Conservation (phyloP, 2,113 vertebrate species). For the Bufo gargarizans region DNA sequence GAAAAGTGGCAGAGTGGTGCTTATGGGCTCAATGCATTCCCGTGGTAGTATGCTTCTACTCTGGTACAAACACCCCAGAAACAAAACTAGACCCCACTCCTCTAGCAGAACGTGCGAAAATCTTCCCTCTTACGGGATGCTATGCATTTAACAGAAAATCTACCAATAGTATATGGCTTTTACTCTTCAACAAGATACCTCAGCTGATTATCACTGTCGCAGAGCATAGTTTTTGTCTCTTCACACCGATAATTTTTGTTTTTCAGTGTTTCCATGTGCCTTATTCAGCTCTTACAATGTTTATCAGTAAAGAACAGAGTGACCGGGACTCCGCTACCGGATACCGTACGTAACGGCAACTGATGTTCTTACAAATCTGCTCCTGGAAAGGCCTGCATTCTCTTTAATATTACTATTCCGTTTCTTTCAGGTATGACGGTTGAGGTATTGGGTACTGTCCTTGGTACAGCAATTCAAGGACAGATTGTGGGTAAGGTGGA, state of each 20-base stretch:
- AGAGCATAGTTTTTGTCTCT: background rate
- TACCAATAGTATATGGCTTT: background rate
- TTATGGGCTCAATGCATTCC: background rate
- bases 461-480: constrained; percentile 92
- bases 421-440: constrained; percentile 86
- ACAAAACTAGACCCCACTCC: no score
- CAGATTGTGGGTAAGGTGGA: constrained; percentile 87
- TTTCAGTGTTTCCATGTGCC: constrained; percentile 95
- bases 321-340: constrained; percentile 94
- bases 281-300: constrained; percentile 97
- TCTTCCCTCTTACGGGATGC: no score
- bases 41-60: no score
- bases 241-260: constrained; percentile 29
- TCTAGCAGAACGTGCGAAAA: no score
- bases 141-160: background rate
- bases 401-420: background rate
- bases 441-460: constrained; percentile 88
- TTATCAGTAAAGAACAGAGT: constrained; percentile 91
- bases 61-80: no score
- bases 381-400: background rate
- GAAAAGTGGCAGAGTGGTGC: background rate
- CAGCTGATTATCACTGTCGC: background rate
- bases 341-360: constrained; percentile 79
- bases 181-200: background rate
- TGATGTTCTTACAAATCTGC: background rate